Conservation (phyloP, 2,113 vertebrate genomes). For the Dolichallabes microphthalmus region DNA sequence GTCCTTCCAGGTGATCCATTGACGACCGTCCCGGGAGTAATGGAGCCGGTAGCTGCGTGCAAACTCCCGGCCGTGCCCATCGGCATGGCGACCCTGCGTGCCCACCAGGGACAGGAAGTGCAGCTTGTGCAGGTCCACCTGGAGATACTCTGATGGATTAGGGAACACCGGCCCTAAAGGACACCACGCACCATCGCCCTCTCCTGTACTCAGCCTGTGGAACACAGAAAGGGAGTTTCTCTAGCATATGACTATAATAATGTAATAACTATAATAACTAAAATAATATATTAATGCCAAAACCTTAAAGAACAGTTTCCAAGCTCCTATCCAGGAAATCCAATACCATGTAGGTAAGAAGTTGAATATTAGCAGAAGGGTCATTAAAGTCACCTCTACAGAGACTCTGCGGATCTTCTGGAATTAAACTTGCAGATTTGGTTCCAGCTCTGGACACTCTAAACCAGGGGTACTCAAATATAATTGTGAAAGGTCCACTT, state of each 20-base stretch:
- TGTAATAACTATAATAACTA: too few relatives aligned
- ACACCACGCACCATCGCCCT: slow-evolving; percentile 92
- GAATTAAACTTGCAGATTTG: not conserved
- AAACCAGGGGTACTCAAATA: too few relatives aligned
- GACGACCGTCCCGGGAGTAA: slow-evolving; percentile 84
- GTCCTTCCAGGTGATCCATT: slow-evolving; percentile 88
- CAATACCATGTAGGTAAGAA: not conserved
- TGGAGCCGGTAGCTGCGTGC: slow-evolving; percentile 82
- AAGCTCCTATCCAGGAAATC: not conserved
- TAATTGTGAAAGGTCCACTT: too few relatives aligned
- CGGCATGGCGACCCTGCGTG: slow-evolving; percentile 89
- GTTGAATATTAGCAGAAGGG: not conserved
- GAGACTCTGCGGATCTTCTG: not conserved
- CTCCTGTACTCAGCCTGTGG: slow-evolving; percentile 82
- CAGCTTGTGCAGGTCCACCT: slow-evolving; percentile 82
- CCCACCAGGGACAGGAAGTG: slow-evolving; percentile 88
- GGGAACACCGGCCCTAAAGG: slow-evolving; percentile 84
- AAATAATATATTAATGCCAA: not conserved
- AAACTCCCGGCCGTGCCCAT: slow-evolving; percentile 90
- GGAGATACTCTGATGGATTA: slow-evolving; percentile 83
- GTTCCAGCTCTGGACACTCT: not conserved
- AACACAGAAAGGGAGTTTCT: slow-evolving; percentile 22
- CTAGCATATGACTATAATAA: not conserved
- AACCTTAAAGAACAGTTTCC: not conserved
- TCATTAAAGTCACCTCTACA: not conserved